Base-by-base conservation (phyloP, 2,888 invertebrate genomes). In the Pilophorus perplexus region DNA sequence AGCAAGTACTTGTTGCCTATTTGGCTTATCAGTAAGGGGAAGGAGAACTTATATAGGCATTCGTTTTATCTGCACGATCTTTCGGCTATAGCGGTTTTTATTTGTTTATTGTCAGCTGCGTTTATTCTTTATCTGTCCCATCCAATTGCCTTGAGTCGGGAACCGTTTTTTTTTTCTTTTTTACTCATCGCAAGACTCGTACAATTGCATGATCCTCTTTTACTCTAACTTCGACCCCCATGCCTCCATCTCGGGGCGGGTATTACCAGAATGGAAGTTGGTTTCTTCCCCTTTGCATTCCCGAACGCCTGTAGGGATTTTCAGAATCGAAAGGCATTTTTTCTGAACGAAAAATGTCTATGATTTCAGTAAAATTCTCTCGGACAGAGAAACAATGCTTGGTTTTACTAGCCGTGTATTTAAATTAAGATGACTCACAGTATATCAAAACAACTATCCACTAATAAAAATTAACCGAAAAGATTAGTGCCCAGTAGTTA, bases 21-120 rank as follows among this genome's bases (percentile, higher is more conserved):
- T 64, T 23, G 38, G 40, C 52, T 52, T 64, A 64, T 64, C 52
- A 40, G 40, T 52, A 27, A 20, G 23, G 38, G 25, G 27, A 52
- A 14, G 40, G 42, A 23, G 52, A 48, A 18, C 64, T 65, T 65
- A 57, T 66, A 66, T 66, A 57, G 66, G 37, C 55, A 25, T 28
- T 23, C 59, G 66, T 66, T 66, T n/a, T 66, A 66, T 66, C 66
- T 44, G 33, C 33, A 16, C 23, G 46, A 66, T 66, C 66, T 57
- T 28, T 33, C 66, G 20, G 33, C 62, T 57, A 66, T 68, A 55
- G 66, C 59, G 52, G 59, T 38, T 68, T 68, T 68, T 68, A 68
- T 68, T 68, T 68, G 60, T 68, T 68, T 68, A 68, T 68, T 68
- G 68, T 68, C 68, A 66, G 66, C 68, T 68, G 60, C 46, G 60